A percentile compares a stretch with the other conserved stretches of the same genome.
These are phyloP conservation scores for Dorcus hopei DNA, from an alignment of 2,888 invertebrate genomes.

Conservation along the genomic window DNA sequence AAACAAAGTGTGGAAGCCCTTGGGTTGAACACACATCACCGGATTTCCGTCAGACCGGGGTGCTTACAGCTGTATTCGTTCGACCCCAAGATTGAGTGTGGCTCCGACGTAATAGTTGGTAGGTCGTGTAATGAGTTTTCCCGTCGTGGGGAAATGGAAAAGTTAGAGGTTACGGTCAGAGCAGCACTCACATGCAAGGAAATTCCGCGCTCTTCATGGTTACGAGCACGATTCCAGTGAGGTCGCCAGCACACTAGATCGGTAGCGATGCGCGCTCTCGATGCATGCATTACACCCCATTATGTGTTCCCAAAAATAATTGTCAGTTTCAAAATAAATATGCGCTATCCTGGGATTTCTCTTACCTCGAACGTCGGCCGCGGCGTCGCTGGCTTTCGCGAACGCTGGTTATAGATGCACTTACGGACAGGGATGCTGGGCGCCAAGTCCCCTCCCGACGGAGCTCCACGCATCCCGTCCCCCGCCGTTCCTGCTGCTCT, in stretches of 20 bases:
- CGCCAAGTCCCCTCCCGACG: slow-evolving; percentile 31
- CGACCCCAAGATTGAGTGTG: too few species aligned
- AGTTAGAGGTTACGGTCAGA: slow-evolving; percentile 23
- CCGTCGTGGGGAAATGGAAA: background rate
- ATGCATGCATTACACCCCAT: slow-evolving; percentile 31
- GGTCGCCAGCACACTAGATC: slow-evolving; percentile 21
- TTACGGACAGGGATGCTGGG: slow-evolving; percentile 34
- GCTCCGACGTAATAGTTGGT: slow-evolving; percentile 6
- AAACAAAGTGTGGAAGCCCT: background rate
- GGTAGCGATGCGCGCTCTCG: slow-evolving; percentile 25
- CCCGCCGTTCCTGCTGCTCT: slow-evolving; percentile 1
- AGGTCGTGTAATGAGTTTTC: background rate
- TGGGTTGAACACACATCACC: slow-evolving; percentile 28
- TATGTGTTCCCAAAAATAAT: slow-evolving; percentile 32
- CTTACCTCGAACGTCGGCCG: slow-evolving; percentile 32
- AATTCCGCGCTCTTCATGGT: slow-evolving; percentile 26
- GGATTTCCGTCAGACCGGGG: slow-evolving; percentile 44
- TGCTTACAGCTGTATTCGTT: slow-evolving; percentile 39
- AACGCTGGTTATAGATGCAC: slow-evolving; percentile 33
- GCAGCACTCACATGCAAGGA: slow-evolving; percentile 28
- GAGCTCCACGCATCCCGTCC: slow-evolving; percentile 9
- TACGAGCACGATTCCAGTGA: slow-evolving; percentile 23
- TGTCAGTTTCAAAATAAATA: slow-evolving; percentile 34
- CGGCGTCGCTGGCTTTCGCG: slow-evolving; percentile 28
- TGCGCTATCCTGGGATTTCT: slow-evolving; percentile 29